Conservation (phyloP, 2,113 vertebrate genomes). For the Chinchilla lanigera region DNA sequence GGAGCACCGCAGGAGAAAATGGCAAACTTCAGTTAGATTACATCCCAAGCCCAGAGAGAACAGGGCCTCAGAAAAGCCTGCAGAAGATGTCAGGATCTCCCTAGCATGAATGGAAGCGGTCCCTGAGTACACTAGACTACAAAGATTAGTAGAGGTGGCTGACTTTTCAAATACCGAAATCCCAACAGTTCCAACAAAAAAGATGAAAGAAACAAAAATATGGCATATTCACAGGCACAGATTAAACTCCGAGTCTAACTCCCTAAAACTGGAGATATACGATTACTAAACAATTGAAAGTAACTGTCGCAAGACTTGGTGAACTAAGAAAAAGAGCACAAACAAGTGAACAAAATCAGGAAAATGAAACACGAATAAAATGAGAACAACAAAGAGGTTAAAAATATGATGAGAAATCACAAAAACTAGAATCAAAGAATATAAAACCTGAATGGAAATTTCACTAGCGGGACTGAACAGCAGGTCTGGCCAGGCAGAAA, state of each 20-base stretch:
- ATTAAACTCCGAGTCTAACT: background rate
- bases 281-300: conserved; percentile 37
- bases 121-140: background rate
- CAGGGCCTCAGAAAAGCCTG: background rate
- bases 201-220: background rate
- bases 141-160: background rate
- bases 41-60: background rate
- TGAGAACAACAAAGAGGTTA: background rate
- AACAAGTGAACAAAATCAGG: background rate
- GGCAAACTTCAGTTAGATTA: background rate
- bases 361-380: background rate
- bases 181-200: background rate
- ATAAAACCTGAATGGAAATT: background rate
- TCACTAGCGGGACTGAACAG: background rate
- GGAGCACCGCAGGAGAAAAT: background rate
- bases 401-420: background rate
- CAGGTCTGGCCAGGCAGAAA: background rate
- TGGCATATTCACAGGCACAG: background rate
- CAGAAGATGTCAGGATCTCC: background rate
- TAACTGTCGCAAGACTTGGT: background rate
- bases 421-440: background rate
- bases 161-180: background rate
- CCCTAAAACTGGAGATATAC: background rate
- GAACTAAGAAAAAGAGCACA: background rate
- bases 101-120: background rate